phyloP scores from a whole-genome alignment of 2,113 vertebrate species.

The Pogona vitticeps region DNA sequence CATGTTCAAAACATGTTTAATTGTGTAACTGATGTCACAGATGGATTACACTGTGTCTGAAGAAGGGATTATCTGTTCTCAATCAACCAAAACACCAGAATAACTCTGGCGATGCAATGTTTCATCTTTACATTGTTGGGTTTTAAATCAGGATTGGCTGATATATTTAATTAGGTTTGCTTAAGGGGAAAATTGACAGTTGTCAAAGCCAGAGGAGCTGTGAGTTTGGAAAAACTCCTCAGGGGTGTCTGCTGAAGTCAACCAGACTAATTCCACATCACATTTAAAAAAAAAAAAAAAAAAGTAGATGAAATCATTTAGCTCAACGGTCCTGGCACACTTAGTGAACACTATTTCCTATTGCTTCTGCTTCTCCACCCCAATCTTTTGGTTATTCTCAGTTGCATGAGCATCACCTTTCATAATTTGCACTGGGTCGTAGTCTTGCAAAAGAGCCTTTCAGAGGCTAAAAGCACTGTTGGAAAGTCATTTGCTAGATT shows the following conservation, averaged over 20 bases:
- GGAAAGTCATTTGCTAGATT: constrained; percentile 62
- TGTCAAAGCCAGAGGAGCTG: constrained; percentile 55
- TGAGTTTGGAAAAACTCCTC: constrained; percentile 50
- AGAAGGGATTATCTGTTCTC: too few species aligned
- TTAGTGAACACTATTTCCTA: constrained; percentile 40
- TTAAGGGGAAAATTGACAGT: constrained; percentile 60
- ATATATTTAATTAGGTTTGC: constrained; percentile 61
- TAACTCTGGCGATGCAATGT: constrained; percentile 17
- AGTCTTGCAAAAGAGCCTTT: constrained; percentile 53
- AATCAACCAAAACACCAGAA: background rate
- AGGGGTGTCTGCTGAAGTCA: constrained; percentile 61
- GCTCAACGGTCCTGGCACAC: constrained; percentile 54
- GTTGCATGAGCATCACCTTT: constrained; percentile 61
- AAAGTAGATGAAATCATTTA: constrained; percentile 63
- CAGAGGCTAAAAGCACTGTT: constrained; percentile 55
- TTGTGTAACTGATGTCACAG: too few species aligned
- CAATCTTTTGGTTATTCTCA: background rate
- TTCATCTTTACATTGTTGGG: constrained; percentile 38
- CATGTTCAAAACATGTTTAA: too few species aligned
- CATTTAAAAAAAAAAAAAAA: constrained; percentile 48
- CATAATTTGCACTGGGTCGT: constrained; percentile 31
- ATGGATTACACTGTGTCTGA: too few species aligned
- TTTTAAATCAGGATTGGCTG: constrained; percentile 45
- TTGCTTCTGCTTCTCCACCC: background rate
- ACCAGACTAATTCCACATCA: constrained; percentile 61